Evolutionary conservation across 2,797 vertebrate species (phyloP).

Genomic region (Falco novaeseelandiae): DNA sequence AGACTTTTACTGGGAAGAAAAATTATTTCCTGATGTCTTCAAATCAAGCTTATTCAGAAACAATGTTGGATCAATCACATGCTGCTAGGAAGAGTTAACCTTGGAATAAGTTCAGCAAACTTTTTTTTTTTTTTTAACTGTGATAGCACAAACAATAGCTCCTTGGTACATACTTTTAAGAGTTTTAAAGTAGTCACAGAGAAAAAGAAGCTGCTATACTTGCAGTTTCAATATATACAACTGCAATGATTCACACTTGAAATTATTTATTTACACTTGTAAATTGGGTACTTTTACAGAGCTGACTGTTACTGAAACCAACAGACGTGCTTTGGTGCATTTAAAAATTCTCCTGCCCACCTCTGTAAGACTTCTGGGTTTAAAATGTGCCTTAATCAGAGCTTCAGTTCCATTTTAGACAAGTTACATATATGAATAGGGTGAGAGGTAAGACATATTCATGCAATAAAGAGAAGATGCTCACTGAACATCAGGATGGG

Average conservation of each 20-base stretch:
- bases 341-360: not conserved
- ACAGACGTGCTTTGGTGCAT: not conserved
- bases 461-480: not conserved
- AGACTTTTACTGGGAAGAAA: not conserved
- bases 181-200: not conserved
- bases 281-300: not conserved
- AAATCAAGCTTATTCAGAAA: not conserved
- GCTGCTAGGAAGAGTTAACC: not conserved
- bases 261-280: conserved; percentile 10
- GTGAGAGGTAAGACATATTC: not conserved
- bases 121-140: not conserved
- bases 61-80: not conserved
- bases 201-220: not conserved
- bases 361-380: not conserved
- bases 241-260: not conserved
- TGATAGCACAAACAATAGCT: not conserved
- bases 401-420: not conserved
- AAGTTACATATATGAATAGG: not conserved
- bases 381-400: not conserved
- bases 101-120: not conserved
- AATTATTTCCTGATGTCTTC: not conserved
- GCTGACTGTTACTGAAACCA: not conserved
- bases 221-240: not conserved
- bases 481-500: not conserved
- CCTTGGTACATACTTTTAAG: not conserved